phyloP scores from a whole-genome alignment of 1,140 invertebrate genomes.

The Pseudomyrmex flavicornis region DNA sequence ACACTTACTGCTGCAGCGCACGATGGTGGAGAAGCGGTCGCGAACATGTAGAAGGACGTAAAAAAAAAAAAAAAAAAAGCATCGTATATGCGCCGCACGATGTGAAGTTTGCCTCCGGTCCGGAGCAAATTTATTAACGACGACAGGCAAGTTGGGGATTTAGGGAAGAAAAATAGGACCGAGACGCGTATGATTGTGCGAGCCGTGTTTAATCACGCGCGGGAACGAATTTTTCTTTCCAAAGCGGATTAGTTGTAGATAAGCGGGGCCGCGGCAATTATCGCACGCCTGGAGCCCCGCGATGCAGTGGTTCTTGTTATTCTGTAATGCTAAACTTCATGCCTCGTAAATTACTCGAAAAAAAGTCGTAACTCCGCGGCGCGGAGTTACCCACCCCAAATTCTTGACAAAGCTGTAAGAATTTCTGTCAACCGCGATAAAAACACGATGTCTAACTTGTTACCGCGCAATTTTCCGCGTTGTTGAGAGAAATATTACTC shows the following conservation, averaged over 20 bases:
- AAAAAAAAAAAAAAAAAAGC: no score
- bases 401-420: conserved; percentile 33
- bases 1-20: background rate
- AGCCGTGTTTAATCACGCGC: conserved; percentile 38
- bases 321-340: conserved; percentile 39
- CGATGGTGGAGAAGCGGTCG: background rate
- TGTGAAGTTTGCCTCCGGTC: background rate
- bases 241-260: conserved; percentile 47
- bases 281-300: background rate
- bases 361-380: conserved; percentile 21
- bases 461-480: conserved; percentile 2
- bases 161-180: conserved; percentile 35
- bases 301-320: conserved; percentile 31
- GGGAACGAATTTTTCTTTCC: conserved; percentile 39
- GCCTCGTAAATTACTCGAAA: conserved; percentile 30
- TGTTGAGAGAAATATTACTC: background rate
- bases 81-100: conserved; percentile 1
- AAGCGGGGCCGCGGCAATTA: conserved; percentile 28
- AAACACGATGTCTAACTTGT: conserved; percentile 5
- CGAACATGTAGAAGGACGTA: background rate
- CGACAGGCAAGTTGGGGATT: conserved; percentile 46
- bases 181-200: conserved; percentile 54
- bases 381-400: background rate
- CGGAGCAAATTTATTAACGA: conserved; percentile 27
- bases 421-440: conserved; percentile 24